These are phyloP conservation scores for Crocallis elinguaria DNA, from an alignment of 2,888 invertebrate species.

Conservation along the genomic window DNA sequence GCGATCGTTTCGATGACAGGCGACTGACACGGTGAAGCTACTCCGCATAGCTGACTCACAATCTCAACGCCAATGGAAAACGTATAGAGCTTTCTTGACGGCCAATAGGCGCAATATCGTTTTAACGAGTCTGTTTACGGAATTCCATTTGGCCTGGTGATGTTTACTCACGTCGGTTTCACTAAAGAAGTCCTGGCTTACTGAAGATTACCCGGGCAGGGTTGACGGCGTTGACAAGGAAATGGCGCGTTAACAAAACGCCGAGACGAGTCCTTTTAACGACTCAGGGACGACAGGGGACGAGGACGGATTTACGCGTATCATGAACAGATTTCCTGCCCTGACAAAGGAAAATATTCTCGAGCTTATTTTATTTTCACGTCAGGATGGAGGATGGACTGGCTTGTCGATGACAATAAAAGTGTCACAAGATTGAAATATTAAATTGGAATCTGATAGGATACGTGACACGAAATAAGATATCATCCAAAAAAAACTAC, in stretches of 20 bases:
- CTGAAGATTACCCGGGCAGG: slow-evolving; percentile 69
- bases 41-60: slow-evolving; percentile 75
- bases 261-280: slow-evolving; percentile 77
- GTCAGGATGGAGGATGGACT: slow-evolving; percentile 49
- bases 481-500: slow-evolving; percentile 39
- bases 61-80: slow-evolving; percentile 67
- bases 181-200: slow-evolving; percentile 61
- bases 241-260: slow-evolving; percentile 78
- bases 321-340: slow-evolving; percentile 80
- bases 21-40: slow-evolving; percentile 70
- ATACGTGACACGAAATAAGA: slow-evolving; percentile 35
- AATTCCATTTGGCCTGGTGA: slow-evolving; percentile 46
- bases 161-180: slow-evolving; percentile 44
- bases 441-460: slow-evolving; percentile 35
- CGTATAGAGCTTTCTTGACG: slow-evolving; percentile 55
- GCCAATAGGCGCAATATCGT: slow-evolving; percentile 61
- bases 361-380: slow-evolving; percentile 66
- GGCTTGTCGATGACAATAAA: slow-evolving; percentile 49
- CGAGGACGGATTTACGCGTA: slow-evolving; percentile 79
- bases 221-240: slow-evolving; percentile 76
- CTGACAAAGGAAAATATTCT: slow-evolving; percentile 73
- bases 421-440: slow-evolving; percentile 47
- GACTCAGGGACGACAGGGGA: slow-evolving; percentile 77
- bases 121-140: slow-evolving; percentile 59
- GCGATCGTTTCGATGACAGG: slow-evolving; percentile 81